Percentiles rank a stretch among this genome's conserved stretches.
Conservation (phyloP, 2,113 vertebrate species). For the Lepisosteus osseus region DNA sequence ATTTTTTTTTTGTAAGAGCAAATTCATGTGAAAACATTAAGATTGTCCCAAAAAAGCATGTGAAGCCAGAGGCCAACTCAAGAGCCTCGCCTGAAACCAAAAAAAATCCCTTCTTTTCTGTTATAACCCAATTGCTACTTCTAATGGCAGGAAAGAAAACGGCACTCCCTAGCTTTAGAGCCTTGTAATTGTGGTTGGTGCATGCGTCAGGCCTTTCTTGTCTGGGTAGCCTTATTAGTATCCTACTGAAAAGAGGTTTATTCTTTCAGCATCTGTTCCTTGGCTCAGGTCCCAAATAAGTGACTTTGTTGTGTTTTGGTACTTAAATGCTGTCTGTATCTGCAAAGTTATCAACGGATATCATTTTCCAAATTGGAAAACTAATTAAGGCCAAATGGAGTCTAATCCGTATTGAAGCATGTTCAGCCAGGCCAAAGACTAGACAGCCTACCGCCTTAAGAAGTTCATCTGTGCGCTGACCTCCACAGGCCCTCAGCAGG, state of each 20-base stretch:
- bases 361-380: conserved; percentile 26
- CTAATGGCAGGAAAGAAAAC: not conserved
- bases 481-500: not conserved
- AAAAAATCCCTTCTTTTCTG: no score
- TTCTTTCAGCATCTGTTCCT: conserved; percentile 12
- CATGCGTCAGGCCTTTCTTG: not conserved
- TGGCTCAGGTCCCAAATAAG: not conserved
- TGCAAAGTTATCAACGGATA: conserved; percentile 22
- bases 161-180: not conserved
- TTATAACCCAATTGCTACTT: not conserved
- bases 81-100: no score
- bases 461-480: not conserved
- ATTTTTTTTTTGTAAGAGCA: no score
- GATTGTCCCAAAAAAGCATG: no score
- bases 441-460: not conserved
- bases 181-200: conserved; percentile 12
- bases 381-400: conserved; percentile 15
- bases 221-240: conserved; percentile 12
- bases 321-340: conserved; percentile 13
- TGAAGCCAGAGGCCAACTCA: no score
- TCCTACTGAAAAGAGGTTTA: conserved; percentile 1
- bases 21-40: no score
- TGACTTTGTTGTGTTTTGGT: conserved; percentile 18
- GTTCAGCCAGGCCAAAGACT: not conserved
- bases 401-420: conserved; percentile 13